phyloP scores from a whole-genome alignment of 2,797 vertebrate genomes.

The Apogon talboti region DNA sequence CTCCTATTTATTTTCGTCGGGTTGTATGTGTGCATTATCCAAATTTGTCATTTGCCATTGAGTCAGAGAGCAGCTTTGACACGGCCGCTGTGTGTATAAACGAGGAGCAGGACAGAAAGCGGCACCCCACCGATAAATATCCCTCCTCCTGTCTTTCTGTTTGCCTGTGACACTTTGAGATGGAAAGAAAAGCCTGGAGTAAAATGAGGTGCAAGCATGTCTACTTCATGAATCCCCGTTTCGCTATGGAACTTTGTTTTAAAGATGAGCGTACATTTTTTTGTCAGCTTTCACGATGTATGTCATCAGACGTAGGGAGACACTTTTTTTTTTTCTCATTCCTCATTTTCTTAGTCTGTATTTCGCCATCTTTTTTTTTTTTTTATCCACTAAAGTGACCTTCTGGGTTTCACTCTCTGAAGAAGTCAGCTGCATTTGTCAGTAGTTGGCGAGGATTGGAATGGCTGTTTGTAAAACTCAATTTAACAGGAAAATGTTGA shows the following conservation, averaged over 20 bases:
- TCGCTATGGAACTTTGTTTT: slow-evolving; percentile 73
- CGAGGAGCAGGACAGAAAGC: slow-evolving; percentile 73
- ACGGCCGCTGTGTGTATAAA: slow-evolving; percentile 68
- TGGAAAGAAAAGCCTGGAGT: slow-evolving; percentile 77
- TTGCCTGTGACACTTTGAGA: slow-evolving; percentile 72
- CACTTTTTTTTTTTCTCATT: slow-evolving; percentile 36
- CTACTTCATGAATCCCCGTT: slow-evolving; percentile 75
- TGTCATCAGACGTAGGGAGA: slow-evolving; percentile 73
- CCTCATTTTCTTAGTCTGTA: slow-evolving; percentile 34
- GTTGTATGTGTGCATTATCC: slow-evolving; percentile 82
- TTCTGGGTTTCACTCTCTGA: slow-evolving; percentile 84
- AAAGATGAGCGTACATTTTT: slow-evolving; percentile 71
- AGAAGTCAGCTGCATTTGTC: slow-evolving; percentile 86
- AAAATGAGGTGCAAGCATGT: slow-evolving; percentile 79
- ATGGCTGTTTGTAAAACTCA: slow-evolving; percentile 83
- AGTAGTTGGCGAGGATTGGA: slow-evolving; percentile 80
- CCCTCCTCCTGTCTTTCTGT: slow-evolving; percentile 69
- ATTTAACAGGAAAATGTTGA: slow-evolving; percentile 64
- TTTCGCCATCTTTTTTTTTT: slow-evolving; percentile 1
- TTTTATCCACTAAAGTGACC: slow-evolving; percentile 70
- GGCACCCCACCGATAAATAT: slow-evolving; percentile 63
- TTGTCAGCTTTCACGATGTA: slow-evolving; percentile 84
- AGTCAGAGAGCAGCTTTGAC: slow-evolving; percentile 83
- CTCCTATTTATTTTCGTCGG: slow-evolving; percentile 80
- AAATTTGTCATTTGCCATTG: slow-evolving; percentile 83